Conservation (phyloP, 23 tunicate species). For the Pegea sp. region DNA sequence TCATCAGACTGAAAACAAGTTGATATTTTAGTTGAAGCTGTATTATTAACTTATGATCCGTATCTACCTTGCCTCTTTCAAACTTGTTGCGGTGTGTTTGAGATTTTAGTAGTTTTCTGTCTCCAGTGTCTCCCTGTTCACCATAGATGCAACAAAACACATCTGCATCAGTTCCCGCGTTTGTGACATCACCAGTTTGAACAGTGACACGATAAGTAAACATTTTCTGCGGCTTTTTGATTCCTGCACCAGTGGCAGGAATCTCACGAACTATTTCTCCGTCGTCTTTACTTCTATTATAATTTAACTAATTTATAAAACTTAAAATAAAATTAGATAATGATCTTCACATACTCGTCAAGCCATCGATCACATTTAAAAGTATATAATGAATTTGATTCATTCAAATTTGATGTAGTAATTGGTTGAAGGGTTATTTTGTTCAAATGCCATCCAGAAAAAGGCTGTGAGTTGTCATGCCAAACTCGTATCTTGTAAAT, state of each 20-base stretch:
- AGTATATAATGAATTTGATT: conserved; percentile 12
- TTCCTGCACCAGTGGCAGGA: conserved; percentile 66
- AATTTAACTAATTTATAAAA: not conserved
- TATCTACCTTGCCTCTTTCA: conserved; percentile 47
- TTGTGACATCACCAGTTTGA: conserved; percentile 39
- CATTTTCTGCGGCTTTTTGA: conserved; percentile 45
- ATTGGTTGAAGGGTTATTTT: conserved; percentile 67
- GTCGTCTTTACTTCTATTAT: conserved; percentile 39
- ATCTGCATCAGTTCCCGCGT: conserved; percentile 93
- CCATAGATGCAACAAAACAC: conserved; percentile 82
- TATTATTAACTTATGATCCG: not conserved
- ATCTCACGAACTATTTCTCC: conserved; percentile 86
- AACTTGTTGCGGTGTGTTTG: conserved; percentile 53
- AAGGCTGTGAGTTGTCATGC: conserved; percentile 86
- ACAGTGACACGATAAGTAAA: conserved; percentile 74
- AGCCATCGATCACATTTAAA: conserved; percentile 73
- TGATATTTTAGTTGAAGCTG: not conserved
- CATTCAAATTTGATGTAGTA: conserved; percentile 3
- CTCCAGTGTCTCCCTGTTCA: conserved; percentile 90
- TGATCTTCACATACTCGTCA: conserved; percentile 18
- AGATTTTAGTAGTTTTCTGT: conserved; percentile 46
- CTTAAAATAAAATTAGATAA: not conserved
- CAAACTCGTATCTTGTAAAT: conserved; percentile 87
- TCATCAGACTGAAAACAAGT: conserved; percentile 47
- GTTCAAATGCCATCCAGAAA: conserved; percentile 98